Evolutionary conservation across 1,140 invertebrate species (phyloP).

Genomic region (Callitettix versicolor): DNA sequence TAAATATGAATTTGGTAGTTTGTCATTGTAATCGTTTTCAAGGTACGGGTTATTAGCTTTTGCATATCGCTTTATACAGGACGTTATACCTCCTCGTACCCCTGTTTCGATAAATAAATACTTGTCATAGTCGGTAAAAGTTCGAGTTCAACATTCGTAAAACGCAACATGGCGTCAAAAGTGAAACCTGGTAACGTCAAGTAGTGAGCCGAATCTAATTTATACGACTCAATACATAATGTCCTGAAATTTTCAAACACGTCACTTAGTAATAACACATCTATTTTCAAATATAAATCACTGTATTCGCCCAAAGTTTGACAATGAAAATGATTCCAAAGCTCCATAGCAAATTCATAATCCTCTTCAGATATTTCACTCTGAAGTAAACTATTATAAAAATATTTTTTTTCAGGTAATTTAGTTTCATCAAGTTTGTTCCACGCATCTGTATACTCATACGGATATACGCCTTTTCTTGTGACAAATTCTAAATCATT

Average conservation of each 20-base stretch:
- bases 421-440: conserved; percentile 28
- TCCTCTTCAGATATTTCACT: conserved; percentile 27
- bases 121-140: too few species aligned
- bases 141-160: too few species aligned
- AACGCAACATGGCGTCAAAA: conserved; percentile 36
- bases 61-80: too few species aligned
- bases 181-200: conserved; percentile 31
- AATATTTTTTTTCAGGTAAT: conserved; percentile 27
- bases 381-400: conserved; percentile 29
- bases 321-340: conserved; percentile 34
- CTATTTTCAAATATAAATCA: conserved; percentile 32
- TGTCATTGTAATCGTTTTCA: too few species aligned
- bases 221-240: conserved; percentile 22
- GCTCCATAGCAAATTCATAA: conserved; percentile 33
- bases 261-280: conserved; percentile 35
- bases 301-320: conserved; percentile 27
- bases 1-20: too few species aligned
- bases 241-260: conserved; percentile 36
- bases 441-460: conserved; percentile 28
- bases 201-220: conserved; percentile 28
- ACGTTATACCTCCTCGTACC: too few species aligned
- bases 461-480: conserved; percentile 29
- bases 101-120: too few species aligned
- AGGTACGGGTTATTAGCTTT: too few species aligned
- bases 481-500: conserved; percentile 19